Evolutionary conservation across 2,113 vertebrate species (phyloP).

Genomic region (Hemicordylus capensis): DNA sequence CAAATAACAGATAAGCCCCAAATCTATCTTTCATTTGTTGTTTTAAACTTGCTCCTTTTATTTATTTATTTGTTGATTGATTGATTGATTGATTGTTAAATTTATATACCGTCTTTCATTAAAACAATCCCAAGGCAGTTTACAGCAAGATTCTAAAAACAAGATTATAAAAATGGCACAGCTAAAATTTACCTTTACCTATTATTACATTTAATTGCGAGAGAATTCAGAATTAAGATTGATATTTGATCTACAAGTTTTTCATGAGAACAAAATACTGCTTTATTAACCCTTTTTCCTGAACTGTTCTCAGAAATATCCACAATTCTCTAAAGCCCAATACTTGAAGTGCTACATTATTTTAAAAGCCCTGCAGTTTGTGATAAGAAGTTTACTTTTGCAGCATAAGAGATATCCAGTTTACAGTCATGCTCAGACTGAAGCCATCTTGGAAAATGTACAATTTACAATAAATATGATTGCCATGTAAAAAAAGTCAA

Average conservation of each 20-base stretch:
- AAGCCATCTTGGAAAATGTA: neutral
- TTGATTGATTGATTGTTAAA: too few species aligned
- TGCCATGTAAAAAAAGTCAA: neutral
- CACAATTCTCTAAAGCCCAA: neutral
- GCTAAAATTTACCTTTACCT: too few species aligned
- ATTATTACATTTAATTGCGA: constrained; percentile 27
- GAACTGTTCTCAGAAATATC: neutral
- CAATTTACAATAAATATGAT: neutral
- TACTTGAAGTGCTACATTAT: too few species aligned
- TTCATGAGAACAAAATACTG: constrained; percentile 41
- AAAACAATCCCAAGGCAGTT: too few species aligned
- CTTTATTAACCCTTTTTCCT: constrained; percentile 51
- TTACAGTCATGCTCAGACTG: neutral
- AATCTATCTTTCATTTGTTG: constrained; percentile 31
- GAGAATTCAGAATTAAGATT: constrained; percentile 43
- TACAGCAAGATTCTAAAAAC: too few species aligned
- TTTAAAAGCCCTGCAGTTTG: neutral
- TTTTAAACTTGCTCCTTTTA: too few species aligned
- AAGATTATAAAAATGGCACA: too few species aligned
- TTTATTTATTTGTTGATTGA: too few species aligned
- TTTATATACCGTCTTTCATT: too few species aligned
- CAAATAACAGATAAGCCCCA: neutral
- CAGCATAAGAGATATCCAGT: neutral
- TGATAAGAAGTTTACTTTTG: neutral
- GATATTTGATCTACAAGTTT: constrained; percentile 53